Evolutionary conservation across 2,113 vertebrate genomes (phyloP).

Genomic region (Bucco capensis): DNA sequence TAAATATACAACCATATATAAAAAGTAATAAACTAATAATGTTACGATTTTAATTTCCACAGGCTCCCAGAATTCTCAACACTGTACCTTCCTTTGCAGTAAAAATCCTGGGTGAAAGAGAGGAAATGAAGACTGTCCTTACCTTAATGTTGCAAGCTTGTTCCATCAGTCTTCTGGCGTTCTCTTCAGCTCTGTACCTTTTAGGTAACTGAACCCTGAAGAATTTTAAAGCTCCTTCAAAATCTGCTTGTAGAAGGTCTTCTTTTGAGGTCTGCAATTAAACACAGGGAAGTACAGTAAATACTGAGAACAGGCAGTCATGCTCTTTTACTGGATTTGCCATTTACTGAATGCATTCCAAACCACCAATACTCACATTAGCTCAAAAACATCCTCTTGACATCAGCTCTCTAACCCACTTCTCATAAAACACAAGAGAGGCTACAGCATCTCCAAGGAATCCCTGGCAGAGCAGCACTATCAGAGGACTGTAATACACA

Average conservation of each 20-base stretch:
- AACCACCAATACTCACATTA: background rate
- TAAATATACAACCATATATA: background rate
- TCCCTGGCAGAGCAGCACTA: background rate
- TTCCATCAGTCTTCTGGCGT: constrained; percentile 94
- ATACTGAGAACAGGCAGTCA: background rate
- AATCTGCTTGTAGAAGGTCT: constrained; percentile 96
- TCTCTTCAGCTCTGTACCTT: constrained; percentile 95
- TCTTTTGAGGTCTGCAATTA: constrained; percentile 93
- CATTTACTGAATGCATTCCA: constrained; percentile 8
- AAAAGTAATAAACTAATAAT: background rate
- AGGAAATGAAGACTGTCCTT: background rate
- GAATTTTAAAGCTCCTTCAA: constrained; percentile 98
- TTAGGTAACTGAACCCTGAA: constrained; percentile 98
- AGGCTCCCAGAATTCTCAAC: background rate
- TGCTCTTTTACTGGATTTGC: background rate
- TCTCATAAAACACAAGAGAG: background rate
- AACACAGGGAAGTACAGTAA: constrained; percentile 32
- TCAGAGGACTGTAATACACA: background rate
- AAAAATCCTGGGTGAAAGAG: background rate
- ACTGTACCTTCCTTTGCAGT: background rate
- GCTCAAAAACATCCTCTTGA: background rate
- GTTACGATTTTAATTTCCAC: background rate
- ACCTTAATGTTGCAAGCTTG: constrained; percentile 99
- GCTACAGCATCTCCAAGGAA: background rate
- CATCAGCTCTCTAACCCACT: background rate